Base-by-base conservation (phyloP, 1,140 invertebrate genomes). In the Zaprionus inermis region DNA sequence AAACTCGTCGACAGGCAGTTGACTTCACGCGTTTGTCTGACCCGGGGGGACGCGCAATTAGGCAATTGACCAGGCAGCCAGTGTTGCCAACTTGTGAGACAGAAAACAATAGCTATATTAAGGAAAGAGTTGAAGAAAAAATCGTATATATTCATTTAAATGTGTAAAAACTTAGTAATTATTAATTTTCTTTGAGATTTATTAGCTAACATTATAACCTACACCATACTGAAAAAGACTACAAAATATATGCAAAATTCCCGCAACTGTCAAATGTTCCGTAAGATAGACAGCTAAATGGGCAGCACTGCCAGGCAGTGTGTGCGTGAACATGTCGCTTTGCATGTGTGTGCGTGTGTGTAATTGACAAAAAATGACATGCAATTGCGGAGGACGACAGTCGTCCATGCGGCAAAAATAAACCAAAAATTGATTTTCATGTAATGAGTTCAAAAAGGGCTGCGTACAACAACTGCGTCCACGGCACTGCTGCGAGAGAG, bases 381-480 rank as follows among this genome's bases (percentile, higher is more conserved):
- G 82, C 72, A 58, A 79, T 79, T 82, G 80, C 56, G 72, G 57
- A 38, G 72, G 57, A 38, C 51, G 38, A 61, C 54, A 64, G 68
- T 65, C 28, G 67, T n/a, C 51, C 72, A 70, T 51, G 66, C 67
- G 72, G 63, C 65, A 77, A 78, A 88, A 88, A 88, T 89, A 83
- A 89, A 88, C 83, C 83, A 89, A 88, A 88, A 88, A 89, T 89
- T 88, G 79, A 88, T 88, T 88, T 86, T 66, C 78, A 71, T 83
- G 83, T 88, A 86, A 86, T 86, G 83, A 86, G 83, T 88, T 64
- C 83, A 77, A 85, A 77, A 77, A 61, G 81, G 78, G 67, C 52
- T 70, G 58, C 41, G 41, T 52, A 56, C 38, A 38, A n/a, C 36
- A 22, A 56, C 51, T 83, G n/a, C n/a, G 75, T 56, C 18, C 69